Conservation (phyloP, 1,140 invertebrate species). For the Tetragnatha versicolor region DNA sequence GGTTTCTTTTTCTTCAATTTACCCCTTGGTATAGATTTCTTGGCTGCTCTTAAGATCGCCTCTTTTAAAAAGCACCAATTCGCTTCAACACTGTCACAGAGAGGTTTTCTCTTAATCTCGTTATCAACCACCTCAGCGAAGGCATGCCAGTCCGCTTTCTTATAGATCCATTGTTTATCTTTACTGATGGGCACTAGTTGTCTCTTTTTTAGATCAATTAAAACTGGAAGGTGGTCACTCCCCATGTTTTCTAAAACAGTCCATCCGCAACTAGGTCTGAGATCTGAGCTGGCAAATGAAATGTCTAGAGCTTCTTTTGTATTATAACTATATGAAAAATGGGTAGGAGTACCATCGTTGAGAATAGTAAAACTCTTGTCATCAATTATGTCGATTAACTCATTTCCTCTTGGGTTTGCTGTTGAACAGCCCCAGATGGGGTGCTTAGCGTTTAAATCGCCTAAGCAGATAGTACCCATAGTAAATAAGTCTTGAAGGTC, state of each 20-base stretch:
- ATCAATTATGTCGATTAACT: not conserved
- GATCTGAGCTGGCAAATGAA: not conserved
- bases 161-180: not conserved
- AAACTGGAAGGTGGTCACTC: not conserved
- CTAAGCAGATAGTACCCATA: not conserved
- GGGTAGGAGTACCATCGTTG: slow-evolving; percentile 1
- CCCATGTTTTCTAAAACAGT: not conserved
- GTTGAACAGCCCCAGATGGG: not conserved
- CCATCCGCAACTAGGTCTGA: not conserved
- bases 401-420: not conserved
- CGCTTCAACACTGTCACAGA: not conserved
- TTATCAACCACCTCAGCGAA: not conserved
- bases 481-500: not conserved
- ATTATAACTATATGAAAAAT: not conserved
- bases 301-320: not conserved
- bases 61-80: not conserved
- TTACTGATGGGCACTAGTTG: not conserved
- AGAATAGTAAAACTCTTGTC: not conserved
- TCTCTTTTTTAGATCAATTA: not conserved
- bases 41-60: not conserved
- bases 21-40: not conserved
- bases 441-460: slow-evolving; percentile 8
- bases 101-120: too few relatives aligned
- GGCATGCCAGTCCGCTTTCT: not conserved
- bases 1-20: not conserved